phyloP scores from a whole-genome alignment of 2,113 vertebrate genomes.

The Myiozetetes cayanensis region DNA sequence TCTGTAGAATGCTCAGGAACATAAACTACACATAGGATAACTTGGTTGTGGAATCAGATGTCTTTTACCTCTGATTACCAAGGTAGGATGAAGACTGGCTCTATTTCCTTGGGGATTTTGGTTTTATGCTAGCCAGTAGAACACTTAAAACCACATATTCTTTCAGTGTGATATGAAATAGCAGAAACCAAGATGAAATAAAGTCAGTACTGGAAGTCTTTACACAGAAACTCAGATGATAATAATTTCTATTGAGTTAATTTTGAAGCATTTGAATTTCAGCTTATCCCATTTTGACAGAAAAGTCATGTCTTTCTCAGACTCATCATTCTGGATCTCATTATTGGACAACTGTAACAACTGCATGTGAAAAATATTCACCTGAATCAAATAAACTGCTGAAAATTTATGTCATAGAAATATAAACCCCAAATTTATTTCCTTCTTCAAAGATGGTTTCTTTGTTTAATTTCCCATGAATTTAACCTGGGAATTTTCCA shows the following conservation, averaged over 20 bases:
- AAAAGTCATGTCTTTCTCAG: background rate
- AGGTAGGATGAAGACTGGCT: background rate
- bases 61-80: background rate
- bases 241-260: background rate
- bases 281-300: background rate
- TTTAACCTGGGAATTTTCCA: background rate
- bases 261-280: background rate
- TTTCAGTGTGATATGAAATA: background rate
- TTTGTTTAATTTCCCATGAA: background rate
- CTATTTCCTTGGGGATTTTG: background rate
- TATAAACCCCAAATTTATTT: background rate
- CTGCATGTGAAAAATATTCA: background rate
- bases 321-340: background rate
- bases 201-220: background rate
- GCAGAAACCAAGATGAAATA: background rate
- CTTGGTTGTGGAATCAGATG: background rate
- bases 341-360: background rate
- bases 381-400: background rate
- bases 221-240: background rate
- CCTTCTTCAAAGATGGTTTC: background rate
- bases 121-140: background rate
- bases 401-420: background rate
- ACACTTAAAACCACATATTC: background rate
- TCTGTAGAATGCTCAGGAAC: background rate
- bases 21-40: rapidly evolving